Evolutionary conservation across 92 coral and sea anemone species (phyloP).

Genomic region (Bergia puertoricense): DNA sequence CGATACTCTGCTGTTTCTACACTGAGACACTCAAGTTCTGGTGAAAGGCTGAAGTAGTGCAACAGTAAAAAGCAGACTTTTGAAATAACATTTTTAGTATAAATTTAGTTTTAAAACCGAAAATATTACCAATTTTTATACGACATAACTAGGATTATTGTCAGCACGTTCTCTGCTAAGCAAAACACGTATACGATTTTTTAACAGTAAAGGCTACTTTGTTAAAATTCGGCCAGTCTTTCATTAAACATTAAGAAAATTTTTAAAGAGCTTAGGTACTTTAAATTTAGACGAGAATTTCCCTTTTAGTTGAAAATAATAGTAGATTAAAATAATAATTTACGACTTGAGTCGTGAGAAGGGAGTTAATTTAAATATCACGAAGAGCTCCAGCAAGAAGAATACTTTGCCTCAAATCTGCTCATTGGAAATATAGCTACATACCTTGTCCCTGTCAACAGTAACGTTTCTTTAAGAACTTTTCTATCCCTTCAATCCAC

Average conservation of each 20-base stretch:
- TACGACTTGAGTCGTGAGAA: background rate
- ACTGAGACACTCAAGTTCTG: background rate
- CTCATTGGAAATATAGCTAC: background rate
- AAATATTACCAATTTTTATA: background rate
- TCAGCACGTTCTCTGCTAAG: background rate
- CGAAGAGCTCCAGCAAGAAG: background rate
- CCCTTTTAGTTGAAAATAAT: background rate
- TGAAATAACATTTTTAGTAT: background rate
- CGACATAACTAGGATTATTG: background rate
- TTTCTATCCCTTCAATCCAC: background rate
- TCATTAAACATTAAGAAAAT: background rate
- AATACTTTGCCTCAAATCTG: background rate
- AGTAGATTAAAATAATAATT: background rate
- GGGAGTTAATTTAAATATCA: too few species aligned
- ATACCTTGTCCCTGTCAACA: background rate
- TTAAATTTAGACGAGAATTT: background rate
- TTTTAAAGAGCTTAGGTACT: background rate
- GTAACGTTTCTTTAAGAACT: background rate
- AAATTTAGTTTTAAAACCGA: background rate
- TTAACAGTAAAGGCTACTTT: background rate
- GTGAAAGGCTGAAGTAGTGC: too few species aligned
- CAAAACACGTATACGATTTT: too few species aligned
- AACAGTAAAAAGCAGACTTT: background rate
- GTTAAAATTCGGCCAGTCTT: background rate
- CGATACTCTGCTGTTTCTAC: too few species aligned